These are phyloP conservation scores for Malacoctenus gilli DNA, from an alignment of 2,797 vertebrate genomes.

Conservation along the genomic window DNA sequence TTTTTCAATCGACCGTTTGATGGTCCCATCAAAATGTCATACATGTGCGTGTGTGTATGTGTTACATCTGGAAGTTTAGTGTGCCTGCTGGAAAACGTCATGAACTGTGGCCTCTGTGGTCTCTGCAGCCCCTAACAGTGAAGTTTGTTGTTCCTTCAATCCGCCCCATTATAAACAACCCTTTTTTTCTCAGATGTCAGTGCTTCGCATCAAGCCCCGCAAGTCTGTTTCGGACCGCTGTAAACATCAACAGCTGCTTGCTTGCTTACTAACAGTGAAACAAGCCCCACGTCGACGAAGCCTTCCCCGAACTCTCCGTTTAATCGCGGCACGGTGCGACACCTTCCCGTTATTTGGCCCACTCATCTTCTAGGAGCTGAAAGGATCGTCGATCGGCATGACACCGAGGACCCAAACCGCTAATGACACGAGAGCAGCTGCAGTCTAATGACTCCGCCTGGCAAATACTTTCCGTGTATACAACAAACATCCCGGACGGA, in stretches of 20 bases:
- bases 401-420: constrained; percentile 5
- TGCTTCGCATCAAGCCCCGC: background rate
- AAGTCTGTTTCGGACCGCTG: background rate
- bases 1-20: too few relatives aligned
- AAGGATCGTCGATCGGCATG: background rate
- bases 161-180: background rate
- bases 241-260: background rate
- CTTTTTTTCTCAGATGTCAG: too few relatives aligned
- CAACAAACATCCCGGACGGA: constrained; percentile 20
- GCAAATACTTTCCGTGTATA: constrained; percentile 37
- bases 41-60: background rate
- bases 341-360: background rate
- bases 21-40: background rate
- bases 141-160: background rate
- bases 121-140: background rate
- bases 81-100: background rate
- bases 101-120: background rate
- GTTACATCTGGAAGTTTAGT: background rate
- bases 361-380: background rate
- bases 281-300: too few relatives aligned
- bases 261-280: too few relatives aligned
- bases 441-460: constrained; percentile 1
- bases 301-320: constrained; percentile 1
- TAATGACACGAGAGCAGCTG: constrained; percentile 14
- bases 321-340: constrained; percentile 9